A percentile compares a stretch with the other conserved stretches of the same genome.
Conservation (phyloP, 23 tunicate species). For the Clavelina lepadiformis region DNA sequence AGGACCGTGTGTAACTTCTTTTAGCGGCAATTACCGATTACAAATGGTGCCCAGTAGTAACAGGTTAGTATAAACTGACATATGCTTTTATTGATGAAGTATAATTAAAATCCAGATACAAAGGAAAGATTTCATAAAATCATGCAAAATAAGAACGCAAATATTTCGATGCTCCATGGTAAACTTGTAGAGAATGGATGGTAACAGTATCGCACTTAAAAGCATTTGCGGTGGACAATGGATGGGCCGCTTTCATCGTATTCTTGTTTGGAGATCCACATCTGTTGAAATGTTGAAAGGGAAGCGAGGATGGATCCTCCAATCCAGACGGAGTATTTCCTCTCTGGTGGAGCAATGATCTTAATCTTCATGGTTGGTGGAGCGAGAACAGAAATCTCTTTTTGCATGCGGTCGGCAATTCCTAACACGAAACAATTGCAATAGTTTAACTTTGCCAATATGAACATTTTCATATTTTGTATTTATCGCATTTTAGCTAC, state of each 20-base stretch:
- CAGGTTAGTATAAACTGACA: too few relatives aligned
- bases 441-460: neutral
- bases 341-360: slow-evolving; percentile 58
- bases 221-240: slow-evolving; percentile 15
- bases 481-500: slow-evolving; percentile 5
- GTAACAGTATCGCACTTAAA: too few relatives aligned
- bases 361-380: slow-evolving; percentile 55
- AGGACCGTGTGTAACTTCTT: too few relatives aligned
- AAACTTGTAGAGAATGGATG: too few relatives aligned
- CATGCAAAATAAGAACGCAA: too few relatives aligned
- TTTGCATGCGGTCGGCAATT: slow-evolving; percentile 43
- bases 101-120: too few relatives aligned
- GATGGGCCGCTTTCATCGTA: slow-evolving; percentile 12
- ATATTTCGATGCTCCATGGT: too few relatives aligned
- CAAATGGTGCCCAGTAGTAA: too few relatives aligned
- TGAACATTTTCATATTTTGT: neutral
- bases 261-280: slow-evolving; percentile 19
- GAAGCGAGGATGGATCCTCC: slow-evolving; percentile 44
- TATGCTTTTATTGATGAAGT: too few relatives aligned
- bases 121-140: too few relatives aligned
- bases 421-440: slow-evolving; percentile 6
- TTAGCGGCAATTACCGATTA: too few relatives aligned
- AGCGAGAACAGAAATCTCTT: slow-evolving; percentile 29
- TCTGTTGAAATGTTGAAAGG: slow-evolving; percentile 51
- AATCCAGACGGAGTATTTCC: slow-evolving; percentile 58